Evolutionary conservation across 37 sponge, comb jelly and placozoan genomes (phyloP).

Genomic region (Hexactinellida sp.): DNA sequence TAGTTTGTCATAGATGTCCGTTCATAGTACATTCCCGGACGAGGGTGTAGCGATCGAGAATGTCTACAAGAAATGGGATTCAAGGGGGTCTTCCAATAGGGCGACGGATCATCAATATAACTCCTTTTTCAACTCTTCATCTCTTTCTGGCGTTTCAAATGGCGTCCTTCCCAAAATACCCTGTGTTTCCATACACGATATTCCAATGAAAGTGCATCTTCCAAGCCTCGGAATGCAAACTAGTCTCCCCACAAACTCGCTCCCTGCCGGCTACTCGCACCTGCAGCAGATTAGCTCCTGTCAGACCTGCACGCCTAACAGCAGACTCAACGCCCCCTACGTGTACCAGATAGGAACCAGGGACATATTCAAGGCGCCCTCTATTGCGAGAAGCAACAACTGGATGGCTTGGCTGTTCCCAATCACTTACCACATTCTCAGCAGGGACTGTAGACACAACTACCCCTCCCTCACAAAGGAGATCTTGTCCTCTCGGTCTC

Average conservation of each 20-base stretch:
- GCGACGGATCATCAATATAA: not conserved
- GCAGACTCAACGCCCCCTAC: not conserved
- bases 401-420: not conserved
- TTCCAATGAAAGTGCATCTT: not conserved
- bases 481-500: slow-evolving; percentile 8
- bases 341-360: not conserved
- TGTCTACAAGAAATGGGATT: slow-evolving; percentile 9
- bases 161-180: not conserved
- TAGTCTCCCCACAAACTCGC: not conserved
- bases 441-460: not conserved
- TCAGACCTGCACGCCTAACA: not conserved
- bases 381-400: not conserved
- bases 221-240: not conserved
- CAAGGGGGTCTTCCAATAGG: not conserved
- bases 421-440: not conserved
- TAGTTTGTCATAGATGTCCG: not conserved
- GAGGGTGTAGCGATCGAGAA: not conserved
- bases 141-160: not conserved
- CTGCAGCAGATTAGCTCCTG: not conserved
- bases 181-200: not conserved
- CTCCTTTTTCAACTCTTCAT: not conserved
- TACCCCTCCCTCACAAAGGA: not conserved
- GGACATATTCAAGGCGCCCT: not conserved
- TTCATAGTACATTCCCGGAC: not conserved
- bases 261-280: not conserved